These are phyloP conservation scores for Coilia nasus DNA, from an alignment of 2,797 vertebrate genomes.

Conservation along the genomic window DNA sequence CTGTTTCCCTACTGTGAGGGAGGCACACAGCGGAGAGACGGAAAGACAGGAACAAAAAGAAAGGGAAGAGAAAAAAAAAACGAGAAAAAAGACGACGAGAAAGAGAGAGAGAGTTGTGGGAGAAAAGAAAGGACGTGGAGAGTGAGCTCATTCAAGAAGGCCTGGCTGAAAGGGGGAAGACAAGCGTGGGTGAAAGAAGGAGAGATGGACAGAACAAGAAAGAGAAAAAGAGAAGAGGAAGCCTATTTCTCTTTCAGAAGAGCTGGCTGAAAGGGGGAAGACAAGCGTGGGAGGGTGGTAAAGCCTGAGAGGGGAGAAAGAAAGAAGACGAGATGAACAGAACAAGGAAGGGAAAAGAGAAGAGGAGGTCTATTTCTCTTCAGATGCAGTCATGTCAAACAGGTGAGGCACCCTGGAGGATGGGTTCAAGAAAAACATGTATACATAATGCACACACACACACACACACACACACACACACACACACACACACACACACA, in stretches of 20 bases:
- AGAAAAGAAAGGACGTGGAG: constrained; percentile 1
- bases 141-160: constrained; percentile 9
- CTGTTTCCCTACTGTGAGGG: constrained; percentile 47
- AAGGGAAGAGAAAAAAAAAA: not conserved
- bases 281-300: not conserved
- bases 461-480: constrained; percentile 42
- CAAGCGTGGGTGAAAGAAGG: not conserved
- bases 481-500: not conserved
- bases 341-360: no score
- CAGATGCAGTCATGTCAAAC: constrained; percentile 64
- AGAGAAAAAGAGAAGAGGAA: no score
- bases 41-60: constrained; percentile 22
- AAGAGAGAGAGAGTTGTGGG: constrained; percentile 27
- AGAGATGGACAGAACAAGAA: no score
- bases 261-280: not conserved
- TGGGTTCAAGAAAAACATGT: constrained; percentile 25
- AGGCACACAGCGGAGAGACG: constrained; percentile 23
- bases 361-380: constrained; percentile 55
- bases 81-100: not conserved
- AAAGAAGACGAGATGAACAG: not conserved
- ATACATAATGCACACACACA: not conserved
- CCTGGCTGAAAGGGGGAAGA: not conserved
- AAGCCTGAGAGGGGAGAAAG: constrained; percentile 44
- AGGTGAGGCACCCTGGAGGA: constrained; percentile 29
- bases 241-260: not conserved